A percentile compares a stretch with the other conserved stretches of the same genome.
These are phyloP conservation scores for Rhabdornis inornatus DNA, from an alignment of 2,113 vertebrate species.

Conservation along the genomic window DNA sequence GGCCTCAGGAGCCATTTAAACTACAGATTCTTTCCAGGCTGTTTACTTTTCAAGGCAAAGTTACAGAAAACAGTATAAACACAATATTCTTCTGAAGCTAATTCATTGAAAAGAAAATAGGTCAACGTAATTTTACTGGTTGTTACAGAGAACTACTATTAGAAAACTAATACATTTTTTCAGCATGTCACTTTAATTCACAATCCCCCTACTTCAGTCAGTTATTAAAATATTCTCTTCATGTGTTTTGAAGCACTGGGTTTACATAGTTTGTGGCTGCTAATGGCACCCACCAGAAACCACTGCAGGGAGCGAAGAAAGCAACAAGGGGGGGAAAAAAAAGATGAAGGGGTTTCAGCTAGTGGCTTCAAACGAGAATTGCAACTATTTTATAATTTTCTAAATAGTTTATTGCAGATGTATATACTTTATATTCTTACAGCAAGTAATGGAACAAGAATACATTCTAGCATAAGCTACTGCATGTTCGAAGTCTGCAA, in stretches of 20 bases:
- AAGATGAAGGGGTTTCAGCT: background rate
- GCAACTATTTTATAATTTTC: background rate
- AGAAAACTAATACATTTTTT: background rate
- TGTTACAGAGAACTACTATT: background rate
- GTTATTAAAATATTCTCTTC: background rate
- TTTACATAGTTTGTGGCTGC: background rate
- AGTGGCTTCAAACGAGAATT: background rate
- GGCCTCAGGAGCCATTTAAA: background rate
- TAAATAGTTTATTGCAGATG: background rate
- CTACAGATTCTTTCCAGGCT: background rate
- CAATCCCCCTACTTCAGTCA: background rate
- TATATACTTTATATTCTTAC: background rate
- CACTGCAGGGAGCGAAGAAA: background rate
- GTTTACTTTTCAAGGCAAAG: conserved; percentile 13
- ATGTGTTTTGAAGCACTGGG: background rate
- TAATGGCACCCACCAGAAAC: background rate
- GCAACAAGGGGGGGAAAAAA: background rate
- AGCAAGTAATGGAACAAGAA: background rate
- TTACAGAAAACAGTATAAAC: background rate
- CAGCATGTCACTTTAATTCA: background rate
- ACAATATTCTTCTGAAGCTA: background rate
- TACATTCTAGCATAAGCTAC: background rate
- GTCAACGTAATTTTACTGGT: background rate
- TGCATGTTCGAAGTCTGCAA: background rate
- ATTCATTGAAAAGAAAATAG: background rate